These are phyloP conservation scores for Chironomus striatipennis DNA, from an alignment of 1,140 invertebrate genomes.

Conservation along the genomic window DNA sequence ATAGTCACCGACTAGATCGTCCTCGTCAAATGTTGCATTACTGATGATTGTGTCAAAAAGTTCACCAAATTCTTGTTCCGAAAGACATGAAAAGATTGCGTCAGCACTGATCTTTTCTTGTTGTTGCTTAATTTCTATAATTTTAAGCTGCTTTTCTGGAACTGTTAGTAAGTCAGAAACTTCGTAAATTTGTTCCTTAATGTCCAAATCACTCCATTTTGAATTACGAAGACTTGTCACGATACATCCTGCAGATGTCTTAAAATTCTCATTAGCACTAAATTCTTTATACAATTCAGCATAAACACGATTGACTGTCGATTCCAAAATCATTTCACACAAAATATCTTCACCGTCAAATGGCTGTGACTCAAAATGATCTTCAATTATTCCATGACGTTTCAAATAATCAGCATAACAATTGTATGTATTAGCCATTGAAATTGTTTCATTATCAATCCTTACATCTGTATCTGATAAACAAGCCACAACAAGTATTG, in stretches of 20 bases:
- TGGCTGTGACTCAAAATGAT: not conserved
- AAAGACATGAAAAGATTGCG: not conserved
- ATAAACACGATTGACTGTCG: not conserved
- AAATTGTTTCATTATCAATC: not conserved
- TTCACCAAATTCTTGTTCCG: constrained; percentile 10
- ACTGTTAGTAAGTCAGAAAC: not conserved
- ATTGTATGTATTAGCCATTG: not conserved
- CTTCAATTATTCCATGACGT: not conserved
- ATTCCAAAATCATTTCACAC: not conserved
- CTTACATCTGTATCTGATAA: not conserved
- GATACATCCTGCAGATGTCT: not conserved
- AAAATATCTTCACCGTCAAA: not conserved
- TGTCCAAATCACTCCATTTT: constrained; percentile 2
- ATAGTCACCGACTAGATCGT: not conserved
- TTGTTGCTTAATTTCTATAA: not conserved
- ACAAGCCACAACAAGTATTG: not conserved
- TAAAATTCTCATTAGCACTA: not conserved
- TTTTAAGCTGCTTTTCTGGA: not conserved
- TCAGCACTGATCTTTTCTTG: not conserved
- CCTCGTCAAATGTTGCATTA: not conserved
- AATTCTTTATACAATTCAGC: not conserved
- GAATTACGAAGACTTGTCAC: not conserved
- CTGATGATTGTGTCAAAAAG: not conserved
- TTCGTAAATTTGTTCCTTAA: constrained; percentile 16
- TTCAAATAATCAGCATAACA: constrained; percentile 2